Conservation (phyloP, 2,113 vertebrate species). For the Micronycteris hirsuta region DNA sequence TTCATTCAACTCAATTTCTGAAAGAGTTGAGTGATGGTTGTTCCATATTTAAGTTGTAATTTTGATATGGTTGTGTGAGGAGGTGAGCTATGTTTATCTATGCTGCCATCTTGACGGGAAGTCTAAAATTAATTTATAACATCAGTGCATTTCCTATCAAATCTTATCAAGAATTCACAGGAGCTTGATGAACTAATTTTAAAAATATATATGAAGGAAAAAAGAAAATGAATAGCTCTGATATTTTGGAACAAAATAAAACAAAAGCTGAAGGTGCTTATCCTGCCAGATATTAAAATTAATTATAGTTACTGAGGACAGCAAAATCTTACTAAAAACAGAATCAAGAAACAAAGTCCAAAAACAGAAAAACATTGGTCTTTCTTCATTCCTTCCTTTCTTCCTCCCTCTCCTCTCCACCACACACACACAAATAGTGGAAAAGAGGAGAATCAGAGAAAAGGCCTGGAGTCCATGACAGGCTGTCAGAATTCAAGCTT, state of each 20-base stretch:
- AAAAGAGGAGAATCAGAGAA: neutral
- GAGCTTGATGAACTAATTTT: neutral
- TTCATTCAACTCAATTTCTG: no score
- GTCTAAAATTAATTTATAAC: neutral
- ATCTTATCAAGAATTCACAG: neutral
- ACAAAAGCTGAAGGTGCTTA: neutral
- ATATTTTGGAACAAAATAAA: conserved; percentile 8
- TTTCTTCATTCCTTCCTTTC: neutral
- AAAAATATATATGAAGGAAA: neutral
- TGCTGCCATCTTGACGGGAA: no score
- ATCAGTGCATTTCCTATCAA: neutral
- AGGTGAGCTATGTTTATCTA: no score
- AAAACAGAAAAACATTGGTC: neutral
- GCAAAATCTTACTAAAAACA: neutral
- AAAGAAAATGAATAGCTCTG: neutral
- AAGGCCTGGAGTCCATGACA: neutral
- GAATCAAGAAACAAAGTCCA: neutral
- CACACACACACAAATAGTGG: neutral
- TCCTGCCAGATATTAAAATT: neutral
- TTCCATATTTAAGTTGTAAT: no score
- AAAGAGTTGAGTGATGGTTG: no score
- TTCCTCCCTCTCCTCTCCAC: neutral
- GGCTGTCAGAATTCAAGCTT: neutral
- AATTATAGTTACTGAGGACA: neutral
- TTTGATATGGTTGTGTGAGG: no score